Conservation (phyloP, 2,888 invertebrate genomes). For the Cheilosia pagana region DNA sequence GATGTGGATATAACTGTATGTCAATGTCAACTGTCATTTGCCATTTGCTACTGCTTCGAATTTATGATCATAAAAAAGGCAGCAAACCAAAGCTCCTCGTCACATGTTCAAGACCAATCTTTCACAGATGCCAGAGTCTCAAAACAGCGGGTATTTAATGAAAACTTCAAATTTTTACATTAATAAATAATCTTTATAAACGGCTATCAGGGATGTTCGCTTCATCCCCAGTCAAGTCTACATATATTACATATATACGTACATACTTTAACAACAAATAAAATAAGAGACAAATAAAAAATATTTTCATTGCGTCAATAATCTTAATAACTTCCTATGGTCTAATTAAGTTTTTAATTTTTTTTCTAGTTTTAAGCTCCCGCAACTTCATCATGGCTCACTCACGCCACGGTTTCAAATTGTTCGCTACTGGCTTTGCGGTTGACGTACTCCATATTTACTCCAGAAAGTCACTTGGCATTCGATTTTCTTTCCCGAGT, state of each 20-base stretch:
- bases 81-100: too few species aligned
- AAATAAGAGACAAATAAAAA: not conserved
- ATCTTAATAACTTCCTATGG: slow-evolving; percentile 19
- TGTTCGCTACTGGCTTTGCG: slow-evolving; percentile 50
- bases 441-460: slow-evolving; percentile 89
- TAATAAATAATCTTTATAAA: slow-evolving; percentile 10
- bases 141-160: too few species aligned
- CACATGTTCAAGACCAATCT: too few species aligned
- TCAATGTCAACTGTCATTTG: too few species aligned
- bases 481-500: slow-evolving; percentile 90
- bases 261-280: not conserved
- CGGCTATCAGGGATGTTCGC: not conserved
- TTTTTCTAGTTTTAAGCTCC: not conserved
- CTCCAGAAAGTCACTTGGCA: slow-evolving; percentile 96
- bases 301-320: slow-evolving; percentile 15
- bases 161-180: too few species aligned
- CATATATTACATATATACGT: not conserved
- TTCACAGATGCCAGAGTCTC: too few species aligned
- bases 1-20: too few species aligned
- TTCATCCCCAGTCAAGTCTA: not conserved
- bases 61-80: too few species aligned
- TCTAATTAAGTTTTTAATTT: slow-evolving; percentile 41
- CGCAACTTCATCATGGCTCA: not conserved
- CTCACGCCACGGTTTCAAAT: not conserved
- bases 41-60: too few species aligned